A percentile compares a stretch with the other conserved stretches of the same genome.
These are phyloP conservation scores for Porites evermanni DNA, from an alignment of 92 coral and sea anemone genomes.

Conservation along the genomic window DNA sequence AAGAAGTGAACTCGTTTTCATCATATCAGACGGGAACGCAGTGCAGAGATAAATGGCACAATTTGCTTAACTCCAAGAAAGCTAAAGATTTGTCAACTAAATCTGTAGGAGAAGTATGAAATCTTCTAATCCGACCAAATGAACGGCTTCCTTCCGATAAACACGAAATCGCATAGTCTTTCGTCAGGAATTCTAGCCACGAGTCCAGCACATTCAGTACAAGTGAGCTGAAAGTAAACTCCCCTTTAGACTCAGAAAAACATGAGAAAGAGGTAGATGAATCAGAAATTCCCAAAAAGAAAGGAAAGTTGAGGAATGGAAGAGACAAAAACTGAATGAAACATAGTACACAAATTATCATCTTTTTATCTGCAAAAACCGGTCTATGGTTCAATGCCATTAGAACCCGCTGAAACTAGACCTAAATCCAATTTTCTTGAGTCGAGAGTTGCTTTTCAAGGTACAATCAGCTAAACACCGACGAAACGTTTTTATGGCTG, in stretches of 20 bases:
- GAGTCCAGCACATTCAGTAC: not conserved
- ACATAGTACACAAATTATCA: too few relatives aligned
- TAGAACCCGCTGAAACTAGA: too few relatives aligned
- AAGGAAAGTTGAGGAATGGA: not conserved
- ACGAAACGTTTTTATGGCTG: too few relatives aligned
- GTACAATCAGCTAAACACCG: too few relatives aligned
- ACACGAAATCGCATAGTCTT: not conserved
- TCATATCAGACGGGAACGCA: not conserved
- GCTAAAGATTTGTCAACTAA: conserved; percentile 2
- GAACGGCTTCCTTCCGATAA: not conserved
- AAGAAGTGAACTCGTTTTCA: not conserved
- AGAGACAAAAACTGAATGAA: not conserved
- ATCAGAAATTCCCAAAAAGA: not conserved
- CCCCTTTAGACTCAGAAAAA: not conserved
- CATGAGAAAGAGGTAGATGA: not conserved
- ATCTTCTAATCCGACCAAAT: not conserved
- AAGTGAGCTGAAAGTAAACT: not conserved
- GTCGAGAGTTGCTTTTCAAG: too few relatives aligned
- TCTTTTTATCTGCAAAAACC: too few relatives aligned
- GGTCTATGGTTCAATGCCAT: too few relatives aligned
- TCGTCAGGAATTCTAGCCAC: not conserved
- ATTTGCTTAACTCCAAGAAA: not conserved
- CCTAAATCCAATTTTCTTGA: too few relatives aligned
- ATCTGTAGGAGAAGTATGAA: not conserved
- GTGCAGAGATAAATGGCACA: too few relatives aligned